These are phyloP conservation scores for Eupithecia subfuscata DNA, from an alignment of 2,888 invertebrate genomes.

Conservation along the genomic window DNA sequence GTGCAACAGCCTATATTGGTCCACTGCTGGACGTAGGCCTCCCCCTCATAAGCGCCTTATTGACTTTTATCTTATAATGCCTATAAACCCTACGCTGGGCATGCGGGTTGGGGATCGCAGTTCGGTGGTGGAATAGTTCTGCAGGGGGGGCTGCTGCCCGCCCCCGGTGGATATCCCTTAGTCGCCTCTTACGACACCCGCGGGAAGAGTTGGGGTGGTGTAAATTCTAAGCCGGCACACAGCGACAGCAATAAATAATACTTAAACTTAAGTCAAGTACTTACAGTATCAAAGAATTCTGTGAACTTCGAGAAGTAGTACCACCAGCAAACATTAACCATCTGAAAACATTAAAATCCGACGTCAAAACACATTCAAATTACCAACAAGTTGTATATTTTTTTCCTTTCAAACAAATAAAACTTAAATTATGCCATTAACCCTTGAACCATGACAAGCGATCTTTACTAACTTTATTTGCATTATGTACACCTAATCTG, in stretches of 20 bases:
- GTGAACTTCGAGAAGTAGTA: slow-evolving; percentile 98
- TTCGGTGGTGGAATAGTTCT: too few species aligned
- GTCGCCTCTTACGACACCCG: too few species aligned
- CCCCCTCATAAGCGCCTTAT: too few species aligned
- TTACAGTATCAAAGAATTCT: slow-evolving; percentile 97
- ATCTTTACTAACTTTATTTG: slow-evolving; percentile 8
- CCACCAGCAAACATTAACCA: slow-evolving; percentile 97
- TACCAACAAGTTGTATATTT: background rate
- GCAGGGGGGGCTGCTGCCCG: too few species aligned
- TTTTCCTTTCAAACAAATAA: slow-evolving; percentile 8
- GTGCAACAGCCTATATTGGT: too few species aligned
- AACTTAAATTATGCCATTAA: slow-evolving; percentile 12
- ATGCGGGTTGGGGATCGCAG: too few species aligned
- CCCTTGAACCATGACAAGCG: slow-evolving; percentile 23
- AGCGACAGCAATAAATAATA: background rate
- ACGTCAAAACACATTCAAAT: slow-evolving; percentile 3
- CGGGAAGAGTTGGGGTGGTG: too few species aligned
- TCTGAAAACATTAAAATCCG: slow-evolving; percentile 84
- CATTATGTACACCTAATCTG: background rate
- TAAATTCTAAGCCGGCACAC: too few species aligned
- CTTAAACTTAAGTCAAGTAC: slow-evolving; percentile 53
- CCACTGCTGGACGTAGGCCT: too few species aligned
- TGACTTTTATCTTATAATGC: too few species aligned
- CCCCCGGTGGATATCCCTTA: too few species aligned
- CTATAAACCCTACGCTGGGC: too few species aligned